Percentiles rank a stretch among this genome's conserved stretches.
Evolutionary conservation across 2,797 vertebrate genomes (phyloP).

Genomic region (Phoxinus dragarum): DNA sequence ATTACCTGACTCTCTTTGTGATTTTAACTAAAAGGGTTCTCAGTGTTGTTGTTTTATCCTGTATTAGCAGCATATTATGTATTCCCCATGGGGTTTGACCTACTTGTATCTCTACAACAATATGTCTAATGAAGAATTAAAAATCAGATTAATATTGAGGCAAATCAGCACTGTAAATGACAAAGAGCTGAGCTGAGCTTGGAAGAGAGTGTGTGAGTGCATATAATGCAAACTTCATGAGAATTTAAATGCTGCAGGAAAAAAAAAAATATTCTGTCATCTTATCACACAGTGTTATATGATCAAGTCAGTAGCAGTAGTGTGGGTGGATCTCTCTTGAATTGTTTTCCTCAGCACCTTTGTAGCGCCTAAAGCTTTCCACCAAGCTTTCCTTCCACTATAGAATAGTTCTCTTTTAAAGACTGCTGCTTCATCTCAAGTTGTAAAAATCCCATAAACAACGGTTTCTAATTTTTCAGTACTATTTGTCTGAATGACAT

Average conservation of each 20-base stretch:
- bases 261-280: neutral
- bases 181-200: neutral
- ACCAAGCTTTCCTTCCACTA: neutral
- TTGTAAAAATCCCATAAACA: neutral
- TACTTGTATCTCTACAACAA: neutral
- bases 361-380: neutral
- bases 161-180: neutral
- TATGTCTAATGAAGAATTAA: neutral
- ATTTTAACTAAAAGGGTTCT: neutral
- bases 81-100: neutral
- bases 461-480: neutral
- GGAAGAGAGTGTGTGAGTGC: neutral
- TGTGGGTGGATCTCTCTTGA: neutral
- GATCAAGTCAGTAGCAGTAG: slow-evolving; percentile 1
- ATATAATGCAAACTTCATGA: neutral
- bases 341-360: neutral
- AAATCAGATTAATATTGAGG: neutral
- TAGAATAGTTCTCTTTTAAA: neutral
- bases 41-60: neutral
- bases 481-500: neutral
- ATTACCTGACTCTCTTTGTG: neutral
- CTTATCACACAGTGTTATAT: neutral
- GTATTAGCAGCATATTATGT: neutral
- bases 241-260: neutral
- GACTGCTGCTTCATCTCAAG: neutral